Conservation (phyloP, 2,797 vertebrate species). For the Malacoraja senta region DNA sequence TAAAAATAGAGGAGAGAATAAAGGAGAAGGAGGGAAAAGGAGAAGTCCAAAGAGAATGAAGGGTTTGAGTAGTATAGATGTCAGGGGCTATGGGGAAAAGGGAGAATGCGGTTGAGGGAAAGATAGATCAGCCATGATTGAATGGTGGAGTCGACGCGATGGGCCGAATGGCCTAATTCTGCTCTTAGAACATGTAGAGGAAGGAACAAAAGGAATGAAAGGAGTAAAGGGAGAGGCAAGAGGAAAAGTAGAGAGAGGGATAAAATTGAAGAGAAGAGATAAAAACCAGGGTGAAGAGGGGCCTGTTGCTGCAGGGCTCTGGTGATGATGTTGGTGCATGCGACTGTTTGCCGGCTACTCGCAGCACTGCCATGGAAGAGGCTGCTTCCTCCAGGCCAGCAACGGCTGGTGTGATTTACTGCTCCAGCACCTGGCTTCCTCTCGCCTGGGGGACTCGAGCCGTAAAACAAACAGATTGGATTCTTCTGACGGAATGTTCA, state of each 20-base stretch:
- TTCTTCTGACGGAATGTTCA: neutral
- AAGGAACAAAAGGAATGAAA: neutral
- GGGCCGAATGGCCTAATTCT: too few species aligned
- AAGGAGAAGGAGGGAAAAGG: neutral
- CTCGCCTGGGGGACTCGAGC: neutral
- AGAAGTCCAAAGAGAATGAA: too few species aligned
- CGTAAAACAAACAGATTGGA: constrained; percentile 29
- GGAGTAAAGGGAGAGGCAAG: too few species aligned
- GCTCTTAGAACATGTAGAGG: neutral
- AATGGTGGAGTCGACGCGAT: neutral
- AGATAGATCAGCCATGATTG: neutral
- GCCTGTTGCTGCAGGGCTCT: too few species aligned
- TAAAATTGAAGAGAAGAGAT: neutral
- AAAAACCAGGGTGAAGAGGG: neutral
- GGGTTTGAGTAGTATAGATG: too few species aligned
- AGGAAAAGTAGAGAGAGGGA: too few species aligned
- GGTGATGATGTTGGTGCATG: neutral
- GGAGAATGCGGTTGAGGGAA: too few species aligned
- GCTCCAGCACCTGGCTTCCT: constrained; percentile 5
- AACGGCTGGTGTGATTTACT: constrained; percentile 1
- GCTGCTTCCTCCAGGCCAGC: neutral
- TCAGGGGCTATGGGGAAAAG: too few species aligned
- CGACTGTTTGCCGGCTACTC: too few species aligned
- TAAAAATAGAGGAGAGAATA: neutral
- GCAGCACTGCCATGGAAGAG: neutral